Base-by-base conservation (phyloP, 2,113 vertebrate species). In the Mormyrus iriodes region DNA sequence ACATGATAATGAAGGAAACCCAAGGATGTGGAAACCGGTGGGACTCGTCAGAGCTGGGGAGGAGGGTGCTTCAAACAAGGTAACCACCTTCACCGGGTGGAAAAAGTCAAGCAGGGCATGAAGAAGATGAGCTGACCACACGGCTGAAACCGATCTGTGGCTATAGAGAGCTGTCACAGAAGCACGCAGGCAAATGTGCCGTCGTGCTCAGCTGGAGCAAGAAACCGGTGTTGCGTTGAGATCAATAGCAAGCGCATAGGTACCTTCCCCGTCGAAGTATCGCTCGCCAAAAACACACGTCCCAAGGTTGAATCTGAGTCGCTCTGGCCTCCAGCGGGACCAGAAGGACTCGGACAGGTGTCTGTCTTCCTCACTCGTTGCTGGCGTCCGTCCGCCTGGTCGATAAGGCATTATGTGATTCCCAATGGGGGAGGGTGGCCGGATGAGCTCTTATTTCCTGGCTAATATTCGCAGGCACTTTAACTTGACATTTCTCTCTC, bases 401-500 rank as follows among this genome's bases (percentile, higher is more conserved):
- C 89, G 52, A 90, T 87, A 46, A 44, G 24, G 39, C 82, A 84
- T 84, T 84, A 84, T 24, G 82, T 48, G 82, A 84, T 84, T 44
- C 21, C 51, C 13, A 7, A n/a, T 42, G 86, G 53, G 27, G 48
- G 83, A 51, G 51, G 12, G 15, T 1, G 1, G 15, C 2, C 19
- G 35, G 53, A 42, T 42, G 39, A 58, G 53, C 17, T 13, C 31
- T 44, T 42, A 88, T 88, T 82, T 90, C 53, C 76, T 46, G 49
- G 65, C 76, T 87, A 90, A 85, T 84, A 76, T 88, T 46, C 73
- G 2, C 55, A 10, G 31, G 9, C 73, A 27, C 24, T 88, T 55
- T 90, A 42, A 35, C 90, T 88, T 88, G 87, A 88, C 79, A 85
- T 88, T 90, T 85, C 53, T 52, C 85, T 27, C 65, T 55, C 27